phyloP scores from a whole-genome alignment of 2,113 vertebrate genomes.

The Alligator mississippiensis region DNA sequence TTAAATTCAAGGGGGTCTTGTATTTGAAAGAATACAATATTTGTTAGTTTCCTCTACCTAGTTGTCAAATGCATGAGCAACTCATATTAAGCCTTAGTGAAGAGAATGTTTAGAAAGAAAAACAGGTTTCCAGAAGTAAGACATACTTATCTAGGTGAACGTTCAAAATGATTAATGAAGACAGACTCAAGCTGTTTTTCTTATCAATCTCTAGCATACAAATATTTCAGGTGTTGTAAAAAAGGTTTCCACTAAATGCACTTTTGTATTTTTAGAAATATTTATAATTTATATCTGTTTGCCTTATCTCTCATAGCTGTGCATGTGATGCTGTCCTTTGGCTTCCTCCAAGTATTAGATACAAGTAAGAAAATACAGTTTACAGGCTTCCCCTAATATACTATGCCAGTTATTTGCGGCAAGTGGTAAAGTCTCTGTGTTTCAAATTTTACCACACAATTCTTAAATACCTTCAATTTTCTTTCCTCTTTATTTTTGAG shows the following conservation, averaged over 20 bases:
- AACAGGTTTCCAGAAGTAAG: background rate
- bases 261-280: background rate
- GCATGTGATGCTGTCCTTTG: background rate
- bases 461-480: background rate
- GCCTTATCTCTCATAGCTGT: background rate
- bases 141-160: background rate
- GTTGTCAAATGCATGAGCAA: background rate
- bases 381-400: background rate
- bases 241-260: background rate
- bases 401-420: background rate
- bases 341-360: background rate
- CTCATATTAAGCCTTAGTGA: background rate
- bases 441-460: background rate
- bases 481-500: constrained; percentile 38
- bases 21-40: background rate
- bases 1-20: background rate
- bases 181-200: background rate
- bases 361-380: background rate
- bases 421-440: background rate
- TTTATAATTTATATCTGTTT: background rate
- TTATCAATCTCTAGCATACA: background rate
- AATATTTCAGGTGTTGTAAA: background rate
- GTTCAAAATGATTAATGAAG: background rate
- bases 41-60: background rate
- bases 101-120: background rate